A percentile compares a stretch with the other conserved stretches of the same genome.
These are phyloP conservation scores for Cremastobaeus sp. DNA, from an alignment of 2,888 invertebrate genomes.

Conservation along the genomic window DNA sequence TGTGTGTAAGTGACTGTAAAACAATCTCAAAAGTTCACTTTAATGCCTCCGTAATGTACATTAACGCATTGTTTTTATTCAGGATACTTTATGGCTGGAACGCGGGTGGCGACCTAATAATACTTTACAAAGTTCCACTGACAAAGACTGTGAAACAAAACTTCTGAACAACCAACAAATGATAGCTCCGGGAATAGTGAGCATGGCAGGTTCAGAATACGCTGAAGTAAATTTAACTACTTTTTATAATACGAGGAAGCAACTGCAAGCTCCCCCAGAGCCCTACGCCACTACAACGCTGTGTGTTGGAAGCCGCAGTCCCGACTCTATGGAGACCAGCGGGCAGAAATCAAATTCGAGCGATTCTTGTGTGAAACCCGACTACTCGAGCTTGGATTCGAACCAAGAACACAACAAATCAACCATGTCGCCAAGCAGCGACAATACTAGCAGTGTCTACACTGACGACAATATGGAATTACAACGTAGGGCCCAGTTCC, in stretches of 20 bases:
- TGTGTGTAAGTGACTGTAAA: too few species aligned
- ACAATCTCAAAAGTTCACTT: too few species aligned
- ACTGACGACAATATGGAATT: slow-evolving; percentile 73
- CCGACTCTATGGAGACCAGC: slow-evolving; percentile 77
- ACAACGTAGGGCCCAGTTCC: slow-evolving; percentile 68
- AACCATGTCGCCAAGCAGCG: slow-evolving; percentile 76
- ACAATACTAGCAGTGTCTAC: slow-evolving; percentile 75
- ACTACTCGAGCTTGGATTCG: slow-evolving; percentile 76
- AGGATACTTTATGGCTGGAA: slow-evolving; percentile 81
- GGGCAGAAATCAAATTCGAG: slow-evolving; percentile 77
- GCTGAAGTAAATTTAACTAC: slow-evolving; percentile 83
- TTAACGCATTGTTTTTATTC: not conserved
- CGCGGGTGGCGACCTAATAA: slow-evolving; percentile 80
- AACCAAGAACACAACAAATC: slow-evolving; percentile 76
- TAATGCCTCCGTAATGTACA: not conserved
- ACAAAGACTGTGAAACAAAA: slow-evolving; percentile 81
- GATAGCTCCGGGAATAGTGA: slow-evolving; percentile 76
- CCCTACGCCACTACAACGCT: slow-evolving; percentile 88
- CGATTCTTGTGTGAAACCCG: slow-evolving; percentile 76
- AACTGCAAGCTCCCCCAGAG: slow-evolving; percentile 81
- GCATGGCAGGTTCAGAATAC: slow-evolving; percentile 79
- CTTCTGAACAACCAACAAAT: slow-evolving; percentile 78
- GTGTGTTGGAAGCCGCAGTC: slow-evolving; percentile 78
- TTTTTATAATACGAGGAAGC: slow-evolving; percentile 81
- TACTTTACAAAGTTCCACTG: slow-evolving; percentile 75